Conservation (phyloP, 2,888 invertebrate species). For the Pandemis cinnamomeana region DNA sequence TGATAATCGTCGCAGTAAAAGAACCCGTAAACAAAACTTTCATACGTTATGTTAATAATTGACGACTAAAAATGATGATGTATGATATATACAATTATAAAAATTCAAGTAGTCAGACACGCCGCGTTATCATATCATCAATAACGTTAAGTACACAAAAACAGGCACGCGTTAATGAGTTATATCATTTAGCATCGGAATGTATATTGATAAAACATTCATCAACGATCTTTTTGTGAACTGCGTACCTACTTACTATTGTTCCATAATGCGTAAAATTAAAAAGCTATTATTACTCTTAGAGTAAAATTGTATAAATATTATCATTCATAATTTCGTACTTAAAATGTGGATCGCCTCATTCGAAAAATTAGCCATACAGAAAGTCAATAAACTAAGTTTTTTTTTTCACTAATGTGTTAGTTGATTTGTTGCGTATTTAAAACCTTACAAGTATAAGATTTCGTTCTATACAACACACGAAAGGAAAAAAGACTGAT, state of each 20-base stretch:
- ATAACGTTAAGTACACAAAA: conserved; percentile 33
- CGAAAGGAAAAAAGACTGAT: no score
- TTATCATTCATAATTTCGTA: not conserved
- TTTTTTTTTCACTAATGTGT: no score
- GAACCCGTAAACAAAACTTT: not conserved
- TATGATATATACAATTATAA: no score
- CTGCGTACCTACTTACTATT: not conserved
- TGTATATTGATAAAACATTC: conserved; percentile 18
- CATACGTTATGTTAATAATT: not conserved
- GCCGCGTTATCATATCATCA: conserved; percentile 17
- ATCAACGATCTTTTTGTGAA: conserved; percentile 2
- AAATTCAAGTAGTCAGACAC: not conserved
- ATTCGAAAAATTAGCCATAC: no score
- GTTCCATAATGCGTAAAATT: not conserved
- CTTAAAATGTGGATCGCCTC: no score
- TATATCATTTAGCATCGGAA: conserved; percentile 27
- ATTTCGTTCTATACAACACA: no score
- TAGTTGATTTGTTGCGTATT: no score
- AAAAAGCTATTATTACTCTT: not conserved
- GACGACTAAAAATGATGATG: not conserved
- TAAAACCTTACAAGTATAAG: no score
- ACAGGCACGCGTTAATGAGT: conserved; percentile 31
- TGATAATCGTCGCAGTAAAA: not conserved
- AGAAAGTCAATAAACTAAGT: no score
- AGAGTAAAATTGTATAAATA: not conserved